These are phyloP conservation scores for Lycia hirtaria DNA, from an alignment of 2,888 invertebrate genomes.

Conservation along the genomic window DNA sequence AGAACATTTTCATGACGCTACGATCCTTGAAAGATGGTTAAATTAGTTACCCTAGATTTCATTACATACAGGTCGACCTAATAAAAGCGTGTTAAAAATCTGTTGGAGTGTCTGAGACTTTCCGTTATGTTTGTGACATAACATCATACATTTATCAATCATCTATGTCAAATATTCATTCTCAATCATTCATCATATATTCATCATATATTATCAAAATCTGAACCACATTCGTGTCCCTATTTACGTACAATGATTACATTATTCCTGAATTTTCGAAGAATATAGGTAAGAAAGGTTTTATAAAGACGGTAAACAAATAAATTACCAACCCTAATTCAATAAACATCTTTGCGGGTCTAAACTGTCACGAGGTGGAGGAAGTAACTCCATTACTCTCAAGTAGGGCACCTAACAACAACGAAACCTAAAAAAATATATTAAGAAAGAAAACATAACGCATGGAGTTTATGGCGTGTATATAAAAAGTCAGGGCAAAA, in stretches of 20 bases:
- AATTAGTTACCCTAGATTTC: too few species aligned
- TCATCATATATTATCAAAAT: too few species aligned
- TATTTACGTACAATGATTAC: background rate
- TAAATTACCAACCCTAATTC: conserved; percentile 11
- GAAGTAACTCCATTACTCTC: conserved; percentile 11
- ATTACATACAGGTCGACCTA: too few species aligned
- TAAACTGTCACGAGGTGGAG: conserved; percentile 4
- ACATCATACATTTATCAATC: too few species aligned
- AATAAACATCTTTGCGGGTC: conserved; percentile 4
- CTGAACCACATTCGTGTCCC: background rate
- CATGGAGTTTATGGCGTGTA: conserved; percentile 14
- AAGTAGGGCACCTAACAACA: conserved; percentile 7
- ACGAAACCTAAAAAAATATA: background rate
- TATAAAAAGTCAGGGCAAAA: conserved; percentile 17
- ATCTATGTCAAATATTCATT: too few species aligned
- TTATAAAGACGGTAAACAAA: conserved; percentile 12
- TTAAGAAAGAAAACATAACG: background rate
- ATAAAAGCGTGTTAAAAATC: too few species aligned
- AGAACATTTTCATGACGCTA: too few species aligned
- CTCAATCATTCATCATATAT: too few species aligned
- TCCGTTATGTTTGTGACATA: too few species aligned
- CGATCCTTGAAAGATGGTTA: too few species aligned
- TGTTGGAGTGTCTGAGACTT: too few species aligned
- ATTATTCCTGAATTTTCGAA: background rate
- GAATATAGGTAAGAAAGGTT: background rate